A percentile compares a stretch with the other conserved stretches of the same genome.
phyloP scores from a whole-genome alignment of 2,113 vertebrate species.

The Dromaius novaehollandiae region DNA sequence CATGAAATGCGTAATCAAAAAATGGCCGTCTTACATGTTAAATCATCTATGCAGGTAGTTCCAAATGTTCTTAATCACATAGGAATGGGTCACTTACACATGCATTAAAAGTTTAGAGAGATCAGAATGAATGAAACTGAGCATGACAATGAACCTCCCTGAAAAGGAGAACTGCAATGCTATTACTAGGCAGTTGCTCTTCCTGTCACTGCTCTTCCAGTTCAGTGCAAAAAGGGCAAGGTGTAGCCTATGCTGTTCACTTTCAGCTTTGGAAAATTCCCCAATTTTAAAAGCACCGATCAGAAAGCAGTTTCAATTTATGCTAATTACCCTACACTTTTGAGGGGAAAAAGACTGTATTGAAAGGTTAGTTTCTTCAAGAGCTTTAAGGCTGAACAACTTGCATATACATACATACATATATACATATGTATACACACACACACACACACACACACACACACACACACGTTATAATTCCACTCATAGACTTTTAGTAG shows the following conservation, averaged over 20 bases:
- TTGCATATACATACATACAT: no score
- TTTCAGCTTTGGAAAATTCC: neutral
- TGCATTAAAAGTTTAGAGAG: neutral
- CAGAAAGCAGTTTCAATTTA: neutral
- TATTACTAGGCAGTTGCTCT: neutral
- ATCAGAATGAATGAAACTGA: neutral
- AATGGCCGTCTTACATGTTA: neutral
- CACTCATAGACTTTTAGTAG: neutral
- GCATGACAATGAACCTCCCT: neutral
- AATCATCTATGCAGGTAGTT: neutral
- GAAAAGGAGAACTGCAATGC: neutral
- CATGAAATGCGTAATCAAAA: neutral
- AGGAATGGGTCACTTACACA: neutral
- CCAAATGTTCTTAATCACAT: neutral
- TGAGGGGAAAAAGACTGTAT: no score
- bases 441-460: no score
- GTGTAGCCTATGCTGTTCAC: accelerated
- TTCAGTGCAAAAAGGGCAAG: neutral
- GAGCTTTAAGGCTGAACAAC: neutral
- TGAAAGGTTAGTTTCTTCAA: neutral
- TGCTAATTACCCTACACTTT: neutral
- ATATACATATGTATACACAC: no score
- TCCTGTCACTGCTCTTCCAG: neutral
- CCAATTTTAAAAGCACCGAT: neutral
- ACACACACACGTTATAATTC: neutral